Evolutionary conservation across 1,140 invertebrate genomes (phyloP).

Genomic region (Agrilus planipennis): DNA sequence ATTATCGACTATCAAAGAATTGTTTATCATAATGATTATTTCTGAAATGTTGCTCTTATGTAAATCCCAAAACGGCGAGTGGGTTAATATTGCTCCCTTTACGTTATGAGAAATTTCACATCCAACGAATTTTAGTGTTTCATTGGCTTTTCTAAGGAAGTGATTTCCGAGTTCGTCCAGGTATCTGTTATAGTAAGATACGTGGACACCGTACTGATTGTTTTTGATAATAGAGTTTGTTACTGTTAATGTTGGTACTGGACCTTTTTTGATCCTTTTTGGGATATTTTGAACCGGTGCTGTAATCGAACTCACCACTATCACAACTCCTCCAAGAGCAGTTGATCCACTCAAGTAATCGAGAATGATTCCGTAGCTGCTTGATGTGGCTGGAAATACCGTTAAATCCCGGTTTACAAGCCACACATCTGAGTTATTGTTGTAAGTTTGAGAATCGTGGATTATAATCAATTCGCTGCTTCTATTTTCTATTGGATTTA

Average conservation of each 20-base stretch:
- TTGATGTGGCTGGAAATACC: constrained; percentile 77
- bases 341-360: constrained; percentile 69
- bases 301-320: constrained; percentile 66
- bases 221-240: constrained; percentile 61
- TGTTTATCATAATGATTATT: constrained; percentile 75
- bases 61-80: constrained; percentile 75
- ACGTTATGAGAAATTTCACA: constrained; percentile 71
- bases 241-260: constrained; percentile 60
- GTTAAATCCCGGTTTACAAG: constrained; percentile 67
- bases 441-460: constrained; percentile 56
- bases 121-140: constrained; percentile 66
- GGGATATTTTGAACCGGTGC: constrained; percentile 55
- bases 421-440: constrained; percentile 54
- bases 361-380: constrained; percentile 68
- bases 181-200: constrained; percentile 82
- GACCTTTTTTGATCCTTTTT: constrained; percentile 60
- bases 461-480: constrained; percentile 73
- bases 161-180: constrained; percentile 72
- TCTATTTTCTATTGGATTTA: constrained; percentile 80
- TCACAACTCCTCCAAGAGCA: constrained; percentile 67
- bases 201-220: constrained; percentile 71
- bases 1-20: constrained; percentile 71
- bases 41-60: constrained; percentile 71
- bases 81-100: constrained; percentile 66
- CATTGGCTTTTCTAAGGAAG: constrained; percentile 77